These are phyloP conservation scores for Diarsia mendica DNA, from an alignment of 2,888 invertebrate genomes.

Conservation along the genomic window DNA sequence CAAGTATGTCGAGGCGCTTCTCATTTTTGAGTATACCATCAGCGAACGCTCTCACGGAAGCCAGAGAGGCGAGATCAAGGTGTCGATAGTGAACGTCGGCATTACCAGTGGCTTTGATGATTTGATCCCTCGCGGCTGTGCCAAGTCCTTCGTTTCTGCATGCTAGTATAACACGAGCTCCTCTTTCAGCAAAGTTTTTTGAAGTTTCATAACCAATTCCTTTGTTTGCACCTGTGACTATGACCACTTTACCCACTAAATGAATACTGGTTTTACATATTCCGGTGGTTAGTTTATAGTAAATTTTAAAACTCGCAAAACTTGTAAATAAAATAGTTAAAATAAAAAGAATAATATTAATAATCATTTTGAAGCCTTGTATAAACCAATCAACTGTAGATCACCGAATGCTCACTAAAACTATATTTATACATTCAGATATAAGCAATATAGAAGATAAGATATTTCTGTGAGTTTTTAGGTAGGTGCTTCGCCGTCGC, in stretches of 20 bases:
- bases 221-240: conserved; percentile 95
- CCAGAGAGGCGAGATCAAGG: conserved; percentile 88
- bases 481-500: no score
- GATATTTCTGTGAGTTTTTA: not conserved
- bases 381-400: not conserved
- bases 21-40: conserved; percentile 88
- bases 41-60: conserved; percentile 91
- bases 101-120: conserved; percentile 75
- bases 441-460: conserved; percentile 1
- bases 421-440: conserved; percentile 5
- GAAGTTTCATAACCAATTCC: conserved; percentile 95
- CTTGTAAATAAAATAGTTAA: conserved; percentile 61
- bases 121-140: conserved; percentile 84
- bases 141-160: conserved; percentile 93
- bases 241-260: conserved; percentile 94
- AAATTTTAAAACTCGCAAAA: conserved; percentile 60
- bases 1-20: conserved; percentile 89
- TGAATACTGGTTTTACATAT: conserved; percentile 77
- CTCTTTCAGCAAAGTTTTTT: conserved; percentile 92
- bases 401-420: not conserved
- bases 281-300: conserved; percentile 74
- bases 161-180: conserved; percentile 94
- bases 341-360: conserved; percentile 59
- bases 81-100: conserved; percentile 79
- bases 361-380: not conserved